Evolutionary conservation across 2,888 invertebrate species (phyloP), one percentile per base, ranked within the genome.

Genomic region (Eupelmus urozonus): DNA sequence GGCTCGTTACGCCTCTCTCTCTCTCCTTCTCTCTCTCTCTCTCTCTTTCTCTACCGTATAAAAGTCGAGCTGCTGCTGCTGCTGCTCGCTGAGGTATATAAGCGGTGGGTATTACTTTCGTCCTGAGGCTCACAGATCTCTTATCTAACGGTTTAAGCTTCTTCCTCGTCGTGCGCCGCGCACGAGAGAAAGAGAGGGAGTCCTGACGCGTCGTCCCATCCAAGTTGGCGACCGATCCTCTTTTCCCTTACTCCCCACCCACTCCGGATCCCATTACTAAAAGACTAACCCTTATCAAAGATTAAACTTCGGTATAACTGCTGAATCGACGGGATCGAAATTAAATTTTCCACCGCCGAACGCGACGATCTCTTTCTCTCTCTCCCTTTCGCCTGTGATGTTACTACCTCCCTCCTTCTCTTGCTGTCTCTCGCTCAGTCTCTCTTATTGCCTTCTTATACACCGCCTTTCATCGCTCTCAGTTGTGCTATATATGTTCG

Each of bases 291-390:
- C 90, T 90, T 90, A 90, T 90, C 90, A 90, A 90, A 91, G 90
- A 91, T 91, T 91, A 91, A 91, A 91, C 91, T 91, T 90, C 87
- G 89, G 91, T 91, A 91, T 90, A 90, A 91, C 90, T 91, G 91
- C 91, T 91, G 91, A 91, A 91, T 91, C 91, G 90, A 91, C 91
- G 90, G 90, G 90, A 91, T 91, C 89, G 91, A 91, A 91, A 91
- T 91, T 91, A 91, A 91, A 91, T 91, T 91, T 91, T 80, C 89
- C 87, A 88, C 86, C 88, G 82, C 83, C 83, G 83, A 80, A 82
- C 76, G 79, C 66, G 78, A 72, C 80, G 74, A 78, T 81, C 77
- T 70, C 62, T 80, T 60, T 69, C 74, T 74, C 45, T 76, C 79
- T 79, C n/a, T 79, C 80, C 79, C 72, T 78, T 71, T 66, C 77